phyloP scores from a whole-genome alignment of 1,140 invertebrate species.

The Saxidomus purpurata region DNA sequence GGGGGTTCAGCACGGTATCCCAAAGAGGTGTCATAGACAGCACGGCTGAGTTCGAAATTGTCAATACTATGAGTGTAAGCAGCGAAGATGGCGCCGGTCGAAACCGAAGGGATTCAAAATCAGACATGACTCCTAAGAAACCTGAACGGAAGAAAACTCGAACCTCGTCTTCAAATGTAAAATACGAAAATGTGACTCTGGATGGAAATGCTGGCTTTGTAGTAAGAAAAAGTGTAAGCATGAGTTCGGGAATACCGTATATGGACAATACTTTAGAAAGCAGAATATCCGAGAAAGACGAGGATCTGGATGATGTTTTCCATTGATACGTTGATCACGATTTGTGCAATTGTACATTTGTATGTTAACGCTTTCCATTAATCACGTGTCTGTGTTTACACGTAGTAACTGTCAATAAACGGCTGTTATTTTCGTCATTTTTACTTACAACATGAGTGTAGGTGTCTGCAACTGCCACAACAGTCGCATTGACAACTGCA shows the following conservation, averaged over 20 bases:
- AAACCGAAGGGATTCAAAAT: background rate
- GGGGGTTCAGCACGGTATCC: conserved; percentile 49
- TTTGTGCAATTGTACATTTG: too few species aligned
- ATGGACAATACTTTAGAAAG: conserved; percentile 51
- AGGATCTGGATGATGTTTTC: conserved; percentile 44
- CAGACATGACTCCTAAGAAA: conserved; percentile 43
- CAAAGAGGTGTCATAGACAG: conserved; percentile 56
- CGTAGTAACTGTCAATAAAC: too few species aligned
- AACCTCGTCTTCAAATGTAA: conserved; percentile 46
- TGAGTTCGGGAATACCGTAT: conserved; percentile 45
- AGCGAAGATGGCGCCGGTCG: background rate
- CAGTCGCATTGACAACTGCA: too few species aligned
- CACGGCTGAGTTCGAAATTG: conserved; percentile 53
- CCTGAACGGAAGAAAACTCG: conserved; percentile 24
- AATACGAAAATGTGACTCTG: conserved; percentile 55
- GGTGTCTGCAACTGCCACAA: too few species aligned
- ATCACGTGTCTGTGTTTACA: too few species aligned
- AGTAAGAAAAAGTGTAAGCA: conserved; percentile 50
- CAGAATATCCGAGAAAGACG: conserved; percentile 47
- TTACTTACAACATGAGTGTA: too few species aligned
- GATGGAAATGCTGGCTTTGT: conserved; percentile 31
- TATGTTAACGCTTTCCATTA: too few species aligned
- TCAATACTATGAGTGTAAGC: conserved; percentile 16
- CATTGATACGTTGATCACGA: conserved; percentile 2
- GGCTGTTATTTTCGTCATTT: too few species aligned